Conservation (phyloP, 2,113 vertebrate genomes). For the Macquaria australasica region DNA sequence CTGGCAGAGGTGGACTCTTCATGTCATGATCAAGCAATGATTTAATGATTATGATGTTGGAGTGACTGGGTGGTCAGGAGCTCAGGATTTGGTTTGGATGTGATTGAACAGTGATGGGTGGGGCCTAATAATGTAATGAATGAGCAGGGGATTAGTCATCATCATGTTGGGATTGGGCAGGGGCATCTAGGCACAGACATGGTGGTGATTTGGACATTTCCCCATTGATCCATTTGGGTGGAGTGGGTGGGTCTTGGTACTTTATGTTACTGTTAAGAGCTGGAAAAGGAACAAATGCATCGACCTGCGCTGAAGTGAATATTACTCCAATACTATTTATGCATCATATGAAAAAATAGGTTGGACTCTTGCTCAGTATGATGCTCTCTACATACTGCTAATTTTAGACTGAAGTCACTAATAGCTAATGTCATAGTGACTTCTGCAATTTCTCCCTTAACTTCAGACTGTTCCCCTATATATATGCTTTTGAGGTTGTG, state of each 20-base stretch:
- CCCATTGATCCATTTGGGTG: slow-evolving; percentile 6
- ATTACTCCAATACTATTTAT: too few species aligned
- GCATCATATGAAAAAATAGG: background rate
- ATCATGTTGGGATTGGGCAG: slow-evolving; percentile 21
- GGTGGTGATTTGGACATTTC: slow-evolving; percentile 8
- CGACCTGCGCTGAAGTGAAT: background rate
- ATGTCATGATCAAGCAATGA: background rate
- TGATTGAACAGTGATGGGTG: background rate
- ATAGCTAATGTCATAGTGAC: background rate
- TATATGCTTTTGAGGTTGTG: too few species aligned
- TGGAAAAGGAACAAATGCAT: background rate
- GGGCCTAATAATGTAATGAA: background rate
- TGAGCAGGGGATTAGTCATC: slow-evolving; percentile 8
- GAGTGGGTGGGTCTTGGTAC: background rate
- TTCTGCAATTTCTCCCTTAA: too few species aligned
- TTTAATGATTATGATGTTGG: background rate
- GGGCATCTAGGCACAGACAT: background rate
- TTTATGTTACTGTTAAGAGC: background rate
- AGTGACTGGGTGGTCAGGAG: slow-evolving; percentile 2
- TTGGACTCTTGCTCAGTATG: background rate
- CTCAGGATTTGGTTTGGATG: background rate
- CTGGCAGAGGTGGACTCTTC: background rate
- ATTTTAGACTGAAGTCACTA: background rate
- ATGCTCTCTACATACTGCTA: background rate
- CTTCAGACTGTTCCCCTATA: too few species aligned